Evolutionary conservation across 2,113 vertebrate genomes (phyloP).

Genomic region (Chionomys nivalis): DNA sequence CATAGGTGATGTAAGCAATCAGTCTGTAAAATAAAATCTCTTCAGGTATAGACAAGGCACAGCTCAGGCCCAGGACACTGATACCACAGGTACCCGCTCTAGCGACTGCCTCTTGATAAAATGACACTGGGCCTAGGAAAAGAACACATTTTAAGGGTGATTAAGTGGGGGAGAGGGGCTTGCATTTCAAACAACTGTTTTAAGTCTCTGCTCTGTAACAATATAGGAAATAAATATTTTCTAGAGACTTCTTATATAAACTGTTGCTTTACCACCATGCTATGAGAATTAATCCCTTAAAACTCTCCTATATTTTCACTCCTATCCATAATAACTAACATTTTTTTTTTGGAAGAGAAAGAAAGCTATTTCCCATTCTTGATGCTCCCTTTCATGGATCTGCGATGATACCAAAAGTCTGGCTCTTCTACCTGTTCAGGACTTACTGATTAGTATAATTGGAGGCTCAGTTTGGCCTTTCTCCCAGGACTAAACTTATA

Average conservation of each 20-base stretch:
- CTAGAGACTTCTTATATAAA: background rate
- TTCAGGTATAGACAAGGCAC: background rate
- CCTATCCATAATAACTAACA: background rate
- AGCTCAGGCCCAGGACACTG: background rate
- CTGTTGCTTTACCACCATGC: background rate
- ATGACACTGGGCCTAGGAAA: background rate
- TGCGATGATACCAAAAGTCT: background rate
- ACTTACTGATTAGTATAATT: background rate
- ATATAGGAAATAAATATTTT: background rate
- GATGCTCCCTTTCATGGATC: background rate
- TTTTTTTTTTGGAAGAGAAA: background rate
- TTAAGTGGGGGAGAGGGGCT: background rate
- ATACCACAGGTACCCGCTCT: background rate
- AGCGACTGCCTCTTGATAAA: background rate
- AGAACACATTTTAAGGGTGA: background rate
- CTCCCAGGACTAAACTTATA: background rate
- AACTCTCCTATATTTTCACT: background rate
- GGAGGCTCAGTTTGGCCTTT: background rate
- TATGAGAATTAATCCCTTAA: background rate
- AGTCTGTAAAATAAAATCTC: conserved; percentile 45
- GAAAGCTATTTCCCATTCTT: no score
- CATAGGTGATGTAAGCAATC: conserved; percentile 35
- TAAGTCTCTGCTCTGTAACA: background rate
- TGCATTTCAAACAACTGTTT: background rate
- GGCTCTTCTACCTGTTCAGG: background rate